Conservation (phyloP, 2,888 invertebrate genomes). For the Netelia melanura region DNA sequence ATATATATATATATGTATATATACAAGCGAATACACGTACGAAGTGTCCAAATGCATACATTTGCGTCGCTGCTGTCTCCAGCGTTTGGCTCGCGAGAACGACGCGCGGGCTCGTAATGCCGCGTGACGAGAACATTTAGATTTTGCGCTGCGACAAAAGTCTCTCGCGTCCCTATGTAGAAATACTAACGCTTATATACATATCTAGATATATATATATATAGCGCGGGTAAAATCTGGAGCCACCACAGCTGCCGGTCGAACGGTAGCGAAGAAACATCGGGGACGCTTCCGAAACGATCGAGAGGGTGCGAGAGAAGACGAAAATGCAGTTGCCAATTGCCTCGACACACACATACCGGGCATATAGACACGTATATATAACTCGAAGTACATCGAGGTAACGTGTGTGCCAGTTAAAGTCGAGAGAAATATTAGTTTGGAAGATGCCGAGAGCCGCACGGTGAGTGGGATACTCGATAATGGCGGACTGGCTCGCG, state of each 20-base stretch:
- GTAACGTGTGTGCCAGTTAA: slow-evolving; percentile 20
- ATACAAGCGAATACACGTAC: slow-evolving; percentile 24
- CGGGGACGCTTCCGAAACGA: slow-evolving; percentile 37
- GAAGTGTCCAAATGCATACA: background rate
- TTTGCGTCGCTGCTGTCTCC: slow-evolving; percentile 32
- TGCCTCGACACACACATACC: slow-evolving; percentile 12
- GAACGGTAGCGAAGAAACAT: slow-evolving; percentile 47
- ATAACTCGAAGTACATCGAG: background rate
- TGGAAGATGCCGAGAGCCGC: background rate
- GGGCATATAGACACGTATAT: background rate
- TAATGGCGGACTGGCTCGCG: background rate
- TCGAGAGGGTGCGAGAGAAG: slow-evolving; percentile 37
- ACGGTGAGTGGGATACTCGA: background rate
- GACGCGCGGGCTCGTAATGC: slow-evolving; percentile 61
- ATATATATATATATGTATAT: background rate
- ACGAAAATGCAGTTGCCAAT: slow-evolving; percentile 50
- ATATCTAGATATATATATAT: slow-evolving; percentile 1
- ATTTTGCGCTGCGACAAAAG: slow-evolving; percentile 72
- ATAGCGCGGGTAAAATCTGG: slow-evolving; percentile 12
- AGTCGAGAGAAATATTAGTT: slow-evolving; percentile 32
- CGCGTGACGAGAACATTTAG: slow-evolving; percentile 77
- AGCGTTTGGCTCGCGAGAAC: slow-evolving; percentile 55
- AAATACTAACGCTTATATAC: slow-evolving; percentile 28
- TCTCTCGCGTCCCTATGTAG: slow-evolving; percentile 18
- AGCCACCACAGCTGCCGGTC: slow-evolving; percentile 49